Evolutionary conservation across 2,797 vertebrate species (phyloP), one percentile per base, ranked within the genome.

Genomic region (Sphenopsis melanotis): DNA sequence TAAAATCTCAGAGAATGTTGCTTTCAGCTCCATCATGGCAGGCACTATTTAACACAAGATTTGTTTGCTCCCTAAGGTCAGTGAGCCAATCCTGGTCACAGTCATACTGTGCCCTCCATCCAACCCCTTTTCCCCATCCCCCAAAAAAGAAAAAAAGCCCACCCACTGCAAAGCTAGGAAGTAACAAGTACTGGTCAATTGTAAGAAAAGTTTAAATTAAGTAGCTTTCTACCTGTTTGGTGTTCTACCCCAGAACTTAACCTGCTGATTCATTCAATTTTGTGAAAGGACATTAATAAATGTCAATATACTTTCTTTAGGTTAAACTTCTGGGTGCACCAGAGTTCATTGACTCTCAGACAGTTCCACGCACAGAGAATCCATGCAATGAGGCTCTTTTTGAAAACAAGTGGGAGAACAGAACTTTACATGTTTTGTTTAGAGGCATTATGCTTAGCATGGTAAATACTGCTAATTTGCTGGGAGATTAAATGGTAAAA

Each of bases 121-220:
- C 34, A 44, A 30, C 10, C 15, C 12, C 27, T 4, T 3, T 46
- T 69, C 16, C n/a, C 26, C 32, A 16, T 23, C 22, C 21, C 13
- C 19, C 15, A 11, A 41, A 63, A 59, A 52, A 1, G 2, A 8
- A 39, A 16, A 39, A 13, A 52, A 4, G 0, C 1, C 6, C 20
- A 69, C 4, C 12, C 36, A 56, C 17, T 49, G 23, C 32, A 69
- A 83, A 68, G 13, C 12, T 21, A 71, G 26, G 42, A 75, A 85
- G 49, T 30, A 68, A 55, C 9, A 68, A 72, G 23, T 36, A 39
- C 12, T 15, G 8, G 19, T 36, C 7, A 71, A 2, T 24, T 53
- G 53, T 9, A 63, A 59, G 47, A 36, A 88, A 66, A 23, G 3
- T 55, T 79, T 44, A 59, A 69, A 74, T 39, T 30, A 88, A 77